A percentile compares a stretch with the other conserved stretches of the same genome.
These are phyloP conservation scores for Holothuria scabra DNA, from an alignment of 53 echinoderm and acorn worm genomes.

Conservation along the genomic window DNA sequence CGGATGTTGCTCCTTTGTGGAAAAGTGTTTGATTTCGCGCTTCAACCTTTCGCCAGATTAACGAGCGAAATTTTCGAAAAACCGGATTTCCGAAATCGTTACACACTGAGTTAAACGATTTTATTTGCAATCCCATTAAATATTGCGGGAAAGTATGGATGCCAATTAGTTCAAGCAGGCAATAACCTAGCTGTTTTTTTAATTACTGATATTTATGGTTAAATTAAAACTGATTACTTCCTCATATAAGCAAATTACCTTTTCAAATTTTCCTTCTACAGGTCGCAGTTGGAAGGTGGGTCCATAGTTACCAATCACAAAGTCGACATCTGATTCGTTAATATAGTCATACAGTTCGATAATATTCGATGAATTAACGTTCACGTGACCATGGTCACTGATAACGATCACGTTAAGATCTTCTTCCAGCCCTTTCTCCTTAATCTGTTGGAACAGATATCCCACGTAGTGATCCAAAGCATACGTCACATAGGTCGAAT, in stretches of 20 bases:
- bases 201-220: no score
- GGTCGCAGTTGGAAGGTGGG: constrained; percentile 84
- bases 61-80: no score
- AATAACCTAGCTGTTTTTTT: no score
- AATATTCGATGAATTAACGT: constrained; percentile 59
- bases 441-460: constrained; percentile 74
- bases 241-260: constrained; percentile 53
- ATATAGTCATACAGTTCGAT: constrained; percentile 85
- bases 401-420: constrained; percentile 70
- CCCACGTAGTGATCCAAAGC: constrained; percentile 71
- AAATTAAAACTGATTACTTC: no score
- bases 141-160: background rate
- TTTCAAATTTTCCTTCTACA: constrained; percentile 73
- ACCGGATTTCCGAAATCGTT: no score
- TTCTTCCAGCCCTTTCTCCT: constrained; percentile 60
- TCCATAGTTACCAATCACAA: constrained; percentile 81
- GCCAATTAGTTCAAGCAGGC: background rate
- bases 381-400: constrained; percentile 90
- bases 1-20: no score
- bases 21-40: no score
- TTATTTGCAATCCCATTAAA: background rate
- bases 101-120: no score
- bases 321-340: constrained; percentile 71
- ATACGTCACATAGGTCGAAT: constrained; percentile 46
- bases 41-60: no score